Percentiles rank a stretch among this genome's conserved stretches.
These are phyloP conservation scores for Rhea pennata DNA, from an alignment of 2,113 vertebrate genomes.

Conservation along the genomic window DNA sequence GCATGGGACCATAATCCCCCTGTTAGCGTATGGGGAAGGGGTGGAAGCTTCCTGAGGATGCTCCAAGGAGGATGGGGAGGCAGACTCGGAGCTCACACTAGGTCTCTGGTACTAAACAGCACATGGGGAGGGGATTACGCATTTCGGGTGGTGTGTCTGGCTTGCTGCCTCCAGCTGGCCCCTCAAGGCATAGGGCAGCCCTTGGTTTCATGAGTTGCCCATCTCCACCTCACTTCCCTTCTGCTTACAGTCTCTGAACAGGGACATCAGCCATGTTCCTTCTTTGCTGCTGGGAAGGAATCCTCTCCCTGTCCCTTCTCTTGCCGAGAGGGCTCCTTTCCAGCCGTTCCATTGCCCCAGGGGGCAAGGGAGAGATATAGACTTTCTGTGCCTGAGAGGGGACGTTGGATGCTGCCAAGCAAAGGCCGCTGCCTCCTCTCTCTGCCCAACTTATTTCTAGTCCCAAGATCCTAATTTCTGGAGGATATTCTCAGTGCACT, in stretches of 20 bases:
- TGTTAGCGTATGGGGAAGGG: neutral
- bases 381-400: neutral
- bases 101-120: rapidly evolving
- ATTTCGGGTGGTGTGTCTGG: neutral
- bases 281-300: neutral
- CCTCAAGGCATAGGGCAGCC: neutral
- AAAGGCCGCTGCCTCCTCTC: too few relatives aligned
- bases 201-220: neutral
- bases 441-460: too few relatives aligned
- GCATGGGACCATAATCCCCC: rapidly evolving
- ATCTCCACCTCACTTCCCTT: too few relatives aligned
- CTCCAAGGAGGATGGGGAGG: neutral
- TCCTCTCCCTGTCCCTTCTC: neutral
- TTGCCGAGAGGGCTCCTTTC: neutral
- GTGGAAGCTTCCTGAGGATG: neutral
- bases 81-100: rapidly evolving
- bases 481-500: too few relatives aligned
- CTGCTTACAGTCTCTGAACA: neutral
- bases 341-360: neutral
- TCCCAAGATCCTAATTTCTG: too few relatives aligned
- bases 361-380: rapidly evolving
- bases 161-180: neutral
- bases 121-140: neutral
- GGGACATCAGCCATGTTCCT: neutral
- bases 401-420: too few relatives aligned